These are phyloP conservation scores for Notolabrus celidotus DNA, from an alignment of 2,797 vertebrate species.

Conservation along the genomic window DNA sequence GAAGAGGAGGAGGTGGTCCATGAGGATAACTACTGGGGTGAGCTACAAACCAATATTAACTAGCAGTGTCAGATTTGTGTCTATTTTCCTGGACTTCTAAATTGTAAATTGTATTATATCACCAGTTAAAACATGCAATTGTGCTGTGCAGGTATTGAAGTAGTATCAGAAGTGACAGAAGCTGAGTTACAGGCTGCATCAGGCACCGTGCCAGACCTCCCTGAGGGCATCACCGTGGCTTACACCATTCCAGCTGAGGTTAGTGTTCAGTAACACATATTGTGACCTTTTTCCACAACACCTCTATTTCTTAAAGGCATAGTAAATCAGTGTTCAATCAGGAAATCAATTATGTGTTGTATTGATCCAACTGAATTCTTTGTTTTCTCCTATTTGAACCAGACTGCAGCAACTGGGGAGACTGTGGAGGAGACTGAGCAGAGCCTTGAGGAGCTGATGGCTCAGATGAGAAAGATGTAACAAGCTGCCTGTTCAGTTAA, in stretches of 20 bases:
- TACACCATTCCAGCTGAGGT: slow-evolving; percentile 95
- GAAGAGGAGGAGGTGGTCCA: slow-evolving; percentile 90
- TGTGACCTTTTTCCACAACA: too few species aligned
- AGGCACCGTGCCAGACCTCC: slow-evolving; percentile 89
- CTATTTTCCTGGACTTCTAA: too few species aligned
- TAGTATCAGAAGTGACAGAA: slow-evolving; percentile 94
- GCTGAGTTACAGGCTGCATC: slow-evolving; percentile 90
- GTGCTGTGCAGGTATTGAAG: slow-evolving; percentile 89
- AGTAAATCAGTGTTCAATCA: too few species aligned
- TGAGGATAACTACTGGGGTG: slow-evolving; percentile 97
- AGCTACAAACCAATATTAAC: slow-evolving; percentile 29
- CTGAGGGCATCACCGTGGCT: slow-evolving; percentile 95
- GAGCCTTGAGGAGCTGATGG: slow-evolving; percentile 97
- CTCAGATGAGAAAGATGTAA: slow-evolving; percentile 94
- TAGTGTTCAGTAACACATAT: slow-evolving; percentile 26
- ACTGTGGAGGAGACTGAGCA: slow-evolving; percentile 89
- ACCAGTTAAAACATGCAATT: neutral
- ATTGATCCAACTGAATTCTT: neutral
- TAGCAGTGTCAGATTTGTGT: neutral
- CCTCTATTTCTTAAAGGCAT: too few species aligned
- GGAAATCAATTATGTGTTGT: too few species aligned
- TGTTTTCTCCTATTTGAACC: slow-evolving; percentile 55
- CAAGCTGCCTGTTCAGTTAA: slow-evolving; percentile 8
- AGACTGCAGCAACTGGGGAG: slow-evolving; percentile 77
- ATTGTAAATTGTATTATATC: too few species aligned